Percentiles rank a stretch among this genome's conserved stretches.
phyloP scores from a whole-genome alignment of 2,113 vertebrate genomes.

The Austrofundulus limnaeus region DNA sequence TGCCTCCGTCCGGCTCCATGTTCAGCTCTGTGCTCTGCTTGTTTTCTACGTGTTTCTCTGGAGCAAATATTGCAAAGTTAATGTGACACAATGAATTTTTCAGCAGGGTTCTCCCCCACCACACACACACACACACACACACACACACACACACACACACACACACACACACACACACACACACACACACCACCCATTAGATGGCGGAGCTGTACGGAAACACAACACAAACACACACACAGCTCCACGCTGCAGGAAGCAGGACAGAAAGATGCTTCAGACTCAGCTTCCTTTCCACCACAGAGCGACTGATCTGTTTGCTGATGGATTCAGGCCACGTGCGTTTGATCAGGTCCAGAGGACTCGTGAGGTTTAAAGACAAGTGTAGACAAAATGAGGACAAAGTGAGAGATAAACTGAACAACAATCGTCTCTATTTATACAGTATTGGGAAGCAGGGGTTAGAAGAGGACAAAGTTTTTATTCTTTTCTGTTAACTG shows the following conservation, averaged over 20 bases:
- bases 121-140: slow-evolving; percentile 27
- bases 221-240: slow-evolving; percentile 23
- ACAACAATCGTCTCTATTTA: slow-evolving; percentile 57
- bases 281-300: background rate
- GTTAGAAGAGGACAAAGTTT: slow-evolving; percentile 25
- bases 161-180: slow-evolving; percentile 20
- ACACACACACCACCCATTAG: slow-evolving; percentile 40
- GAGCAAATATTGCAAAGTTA: slow-evolving; percentile 71
- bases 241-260: slow-evolving; percentile 6
- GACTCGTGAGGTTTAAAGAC: slow-evolving; percentile 23
- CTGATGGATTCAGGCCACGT: background rate
- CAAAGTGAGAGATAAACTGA: slow-evolving; percentile 34
- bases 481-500: slow-evolving; percentile 8
- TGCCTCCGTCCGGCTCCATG: too few relatives aligned
- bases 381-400: slow-evolving; percentile 54
- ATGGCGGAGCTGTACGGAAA: slow-evolving; percentile 36
- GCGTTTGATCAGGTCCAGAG: background rate
- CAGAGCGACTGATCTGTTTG: background rate
- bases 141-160: slow-evolving; percentile 26
- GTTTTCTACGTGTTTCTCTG: slow-evolving; percentile 46
- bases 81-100: slow-evolving; percentile 74
- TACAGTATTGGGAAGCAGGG: slow-evolving; percentile 33
- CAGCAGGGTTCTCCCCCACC: slow-evolving; percentile 50
- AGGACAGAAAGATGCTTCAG: slow-evolving; percentile 13
- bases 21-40: slow-evolving; percentile 49